These are phyloP conservation scores for Luffia ferchaultella DNA, from an alignment of 2,888 invertebrate genomes.

Conservation along the genomic window DNA sequence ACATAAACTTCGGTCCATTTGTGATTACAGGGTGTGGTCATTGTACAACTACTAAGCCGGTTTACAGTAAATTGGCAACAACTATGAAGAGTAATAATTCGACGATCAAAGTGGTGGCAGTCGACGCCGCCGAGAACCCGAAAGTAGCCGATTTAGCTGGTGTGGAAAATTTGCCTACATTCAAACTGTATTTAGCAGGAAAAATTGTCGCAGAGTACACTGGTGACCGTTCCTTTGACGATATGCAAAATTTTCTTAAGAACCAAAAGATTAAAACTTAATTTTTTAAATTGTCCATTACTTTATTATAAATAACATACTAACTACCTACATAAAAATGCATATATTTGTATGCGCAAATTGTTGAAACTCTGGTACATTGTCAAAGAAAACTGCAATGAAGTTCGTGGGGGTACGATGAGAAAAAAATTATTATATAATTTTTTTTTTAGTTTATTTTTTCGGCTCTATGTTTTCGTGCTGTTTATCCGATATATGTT, in stretches of 20 bases:
- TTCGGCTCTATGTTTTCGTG: too few species aligned
- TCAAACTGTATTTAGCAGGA: slow-evolving; percentile 69
- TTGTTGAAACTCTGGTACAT: too few species aligned
- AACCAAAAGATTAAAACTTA: slow-evolving; percentile 41
- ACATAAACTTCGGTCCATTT: too few species aligned
- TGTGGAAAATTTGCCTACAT: slow-evolving; percentile 72
- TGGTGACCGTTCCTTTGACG: slow-evolving; percentile 61
- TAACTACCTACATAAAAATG: too few species aligned
- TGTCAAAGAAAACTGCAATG: too few species aligned
- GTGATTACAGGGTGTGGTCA: slow-evolving; percentile 73
- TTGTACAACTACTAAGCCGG: slow-evolving; percentile 74
- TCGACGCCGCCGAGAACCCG: slow-evolving; percentile 73
- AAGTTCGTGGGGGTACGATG: too few species aligned
- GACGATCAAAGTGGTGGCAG: slow-evolving; percentile 36
- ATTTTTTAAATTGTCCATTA: too few species aligned
- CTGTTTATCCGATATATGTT: too few species aligned
- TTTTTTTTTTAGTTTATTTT: too few species aligned
- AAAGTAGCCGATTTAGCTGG: slow-evolving; percentile 65
- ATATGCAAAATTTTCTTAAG: slow-evolving; percentile 61
- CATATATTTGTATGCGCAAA: too few species aligned
- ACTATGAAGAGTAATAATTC: slow-evolving; percentile 42
- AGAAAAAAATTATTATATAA: too few species aligned
- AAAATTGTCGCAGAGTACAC: slow-evolving; percentile 60
- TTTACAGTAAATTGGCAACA: slow-evolving; percentile 67
- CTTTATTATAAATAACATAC: too few species aligned